phyloP scores from a whole-genome alignment of 2,113 vertebrate genomes.

The Antigone vipio region DNA sequence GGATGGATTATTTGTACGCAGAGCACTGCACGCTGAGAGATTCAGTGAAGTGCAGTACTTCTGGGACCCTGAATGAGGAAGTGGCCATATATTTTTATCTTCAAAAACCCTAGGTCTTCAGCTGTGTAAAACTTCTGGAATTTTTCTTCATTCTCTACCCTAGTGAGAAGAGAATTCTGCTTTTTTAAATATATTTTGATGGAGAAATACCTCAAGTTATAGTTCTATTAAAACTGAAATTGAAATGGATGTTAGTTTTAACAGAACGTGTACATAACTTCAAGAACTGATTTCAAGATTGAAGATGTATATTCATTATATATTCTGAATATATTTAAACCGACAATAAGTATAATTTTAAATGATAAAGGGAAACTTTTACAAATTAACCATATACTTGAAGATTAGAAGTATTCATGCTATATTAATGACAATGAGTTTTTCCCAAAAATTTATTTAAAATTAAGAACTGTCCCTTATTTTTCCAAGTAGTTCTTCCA shows the following conservation, averaged over 20 bases:
- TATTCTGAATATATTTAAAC: neutral
- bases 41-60: neutral
- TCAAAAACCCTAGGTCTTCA: neutral
- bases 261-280: fast-evolving
- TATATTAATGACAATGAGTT: neutral
- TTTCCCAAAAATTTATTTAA: neutral
- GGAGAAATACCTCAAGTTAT: neutral
- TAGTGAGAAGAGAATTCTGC: neutral
- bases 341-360: neutral
- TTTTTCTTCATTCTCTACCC: neutral
- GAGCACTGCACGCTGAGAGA: neutral
- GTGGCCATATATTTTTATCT: neutral
- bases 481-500: neutral
- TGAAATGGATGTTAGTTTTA: neutral
- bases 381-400: neutral
- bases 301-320: neutral
- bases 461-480: neutral
- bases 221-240: neutral
- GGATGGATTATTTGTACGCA: neutral
- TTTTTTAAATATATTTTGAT: neutral
- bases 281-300: neutral
- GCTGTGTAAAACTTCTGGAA: neutral
- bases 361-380: neutral
- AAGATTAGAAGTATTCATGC: neutral
- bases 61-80: neutral